Percentiles rank a stretch among this genome's conserved stretches.
Conservation (phyloP, 2,797 vertebrate genomes). For the Tiaroga cobitis region DNA sequence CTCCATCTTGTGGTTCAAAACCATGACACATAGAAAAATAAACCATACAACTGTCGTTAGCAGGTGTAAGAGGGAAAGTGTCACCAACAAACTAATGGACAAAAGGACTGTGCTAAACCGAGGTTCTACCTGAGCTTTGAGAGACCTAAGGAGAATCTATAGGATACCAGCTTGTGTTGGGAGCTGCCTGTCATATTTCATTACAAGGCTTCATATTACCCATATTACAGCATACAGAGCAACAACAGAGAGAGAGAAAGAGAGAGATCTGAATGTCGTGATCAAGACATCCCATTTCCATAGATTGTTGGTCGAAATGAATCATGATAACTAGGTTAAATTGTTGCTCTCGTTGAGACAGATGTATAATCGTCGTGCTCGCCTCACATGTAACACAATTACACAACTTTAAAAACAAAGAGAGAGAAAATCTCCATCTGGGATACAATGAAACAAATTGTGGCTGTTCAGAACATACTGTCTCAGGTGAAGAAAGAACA, state of each 20-base stretch:
- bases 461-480: constrained; percentile 44
- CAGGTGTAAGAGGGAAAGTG: constrained; percentile 56
- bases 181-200: constrained; percentile 43
- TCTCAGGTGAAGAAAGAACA: constrained; percentile 54
- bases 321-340: constrained; percentile 23
- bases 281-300: constrained; percentile 30
- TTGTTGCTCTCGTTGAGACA: constrained; percentile 33
- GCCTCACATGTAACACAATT: constrained; percentile 48
- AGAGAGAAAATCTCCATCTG: constrained; percentile 23
- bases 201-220: constrained; percentile 43
- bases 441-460: constrained; percentile 42
- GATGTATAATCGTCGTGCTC: constrained; percentile 26
- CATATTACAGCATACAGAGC: constrained; percentile 56
- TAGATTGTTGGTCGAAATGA: constrained; percentile 37
- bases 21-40: constrained; percentile 64
- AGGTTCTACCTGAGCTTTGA: constrained; percentile 68
- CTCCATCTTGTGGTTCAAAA: constrained; percentile 62
- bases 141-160: constrained; percentile 54
- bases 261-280: constrained; percentile 24
- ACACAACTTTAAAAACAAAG: constrained; percentile 28
- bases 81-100: constrained; percentile 40
- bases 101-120: constrained; percentile 54
- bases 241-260: constrained; percentile 28
- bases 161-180: constrained; percentile 40
- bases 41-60: constrained; percentile 53